Conservation (phyloP, 1,140 invertebrate species). For the Achatina immaculata region DNA sequence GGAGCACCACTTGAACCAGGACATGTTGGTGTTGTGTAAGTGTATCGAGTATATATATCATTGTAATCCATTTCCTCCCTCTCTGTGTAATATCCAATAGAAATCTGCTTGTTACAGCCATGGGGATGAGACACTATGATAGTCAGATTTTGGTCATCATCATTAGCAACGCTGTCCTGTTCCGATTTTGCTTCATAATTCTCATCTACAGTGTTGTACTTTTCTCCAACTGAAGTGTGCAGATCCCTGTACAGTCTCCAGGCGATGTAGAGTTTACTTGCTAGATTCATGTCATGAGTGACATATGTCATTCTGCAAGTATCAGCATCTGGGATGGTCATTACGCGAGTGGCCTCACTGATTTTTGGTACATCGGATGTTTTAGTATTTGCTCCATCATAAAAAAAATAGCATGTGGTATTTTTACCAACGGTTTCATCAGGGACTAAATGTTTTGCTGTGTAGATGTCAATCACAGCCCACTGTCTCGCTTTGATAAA, state of each 20-base stretch:
- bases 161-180: not conserved
- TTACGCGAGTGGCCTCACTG: not conserved
- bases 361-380: not conserved
- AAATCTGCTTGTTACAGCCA: not conserved
- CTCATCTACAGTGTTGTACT: not conserved
- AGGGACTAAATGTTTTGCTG: not conserved
- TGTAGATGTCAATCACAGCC: not conserved
- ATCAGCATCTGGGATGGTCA: not conserved
- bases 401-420: not conserved
- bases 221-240: not conserved
- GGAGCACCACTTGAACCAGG: not conserved
- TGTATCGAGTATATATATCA: not conserved
- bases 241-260: not conserved
- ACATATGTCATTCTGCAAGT: not conserved
- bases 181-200: too few species aligned
- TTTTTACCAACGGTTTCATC: not conserved
- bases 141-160: not conserved
- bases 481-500: not conserved
- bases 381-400: not conserved
- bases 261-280: not conserved
- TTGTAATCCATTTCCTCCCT: not conserved
- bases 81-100: not conserved
- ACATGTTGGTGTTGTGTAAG: not conserved
- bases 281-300: not conserved
- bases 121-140: slow-evolving; percentile 1